These are phyloP conservation scores for Ceratoteleas bidentatus DNA, from an alignment of 1,140 invertebrate genomes.

Conservation along the genomic window DNA sequence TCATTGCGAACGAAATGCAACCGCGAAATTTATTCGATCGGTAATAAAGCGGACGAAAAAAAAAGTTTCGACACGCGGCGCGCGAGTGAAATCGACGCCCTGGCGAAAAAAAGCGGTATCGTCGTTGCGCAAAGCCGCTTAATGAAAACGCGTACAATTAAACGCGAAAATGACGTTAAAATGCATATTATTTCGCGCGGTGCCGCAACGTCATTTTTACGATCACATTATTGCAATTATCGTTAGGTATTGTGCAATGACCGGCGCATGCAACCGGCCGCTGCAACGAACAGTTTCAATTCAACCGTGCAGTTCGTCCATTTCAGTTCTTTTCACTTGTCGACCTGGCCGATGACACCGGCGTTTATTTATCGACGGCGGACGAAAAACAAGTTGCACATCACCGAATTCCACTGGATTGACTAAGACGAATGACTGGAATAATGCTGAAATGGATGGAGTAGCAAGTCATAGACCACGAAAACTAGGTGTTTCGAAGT, in stretches of 20 bases:
- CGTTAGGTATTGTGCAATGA: conserved; percentile 35
- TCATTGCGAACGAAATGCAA: conserved; percentile 19
- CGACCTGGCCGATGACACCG: not conserved
- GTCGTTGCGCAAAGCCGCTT: conserved; percentile 29
- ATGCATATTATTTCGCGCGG: conserved; percentile 27
- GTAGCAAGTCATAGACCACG: no score
- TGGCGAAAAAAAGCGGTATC: conserved; percentile 20
- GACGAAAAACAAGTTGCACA: not conserved
- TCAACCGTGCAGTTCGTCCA: conserved; percentile 21
- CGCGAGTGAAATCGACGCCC: conserved; percentile 35
- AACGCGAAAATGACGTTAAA: conserved; percentile 43
- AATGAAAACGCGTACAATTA: conserved; percentile 47
- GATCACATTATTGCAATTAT: conserved; percentile 44
- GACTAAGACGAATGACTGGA: no score
- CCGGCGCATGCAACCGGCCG: conserved; percentile 6
- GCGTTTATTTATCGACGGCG: not conserved
- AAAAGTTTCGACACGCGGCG: conserved; percentile 45
- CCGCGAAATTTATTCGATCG: conserved; percentile 29
- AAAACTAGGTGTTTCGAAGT: no score
- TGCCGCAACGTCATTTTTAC: conserved; percentile 47
- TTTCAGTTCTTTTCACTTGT: conserved; percentile 2
- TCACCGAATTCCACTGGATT: no score
- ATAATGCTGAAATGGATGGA: not conserved
- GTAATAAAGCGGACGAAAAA: conserved; percentile 17
- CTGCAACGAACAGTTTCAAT: conserved; percentile 33